Conservation (phyloP, 2,888 invertebrate genomes). For the Harpalus rufipes region DNA sequence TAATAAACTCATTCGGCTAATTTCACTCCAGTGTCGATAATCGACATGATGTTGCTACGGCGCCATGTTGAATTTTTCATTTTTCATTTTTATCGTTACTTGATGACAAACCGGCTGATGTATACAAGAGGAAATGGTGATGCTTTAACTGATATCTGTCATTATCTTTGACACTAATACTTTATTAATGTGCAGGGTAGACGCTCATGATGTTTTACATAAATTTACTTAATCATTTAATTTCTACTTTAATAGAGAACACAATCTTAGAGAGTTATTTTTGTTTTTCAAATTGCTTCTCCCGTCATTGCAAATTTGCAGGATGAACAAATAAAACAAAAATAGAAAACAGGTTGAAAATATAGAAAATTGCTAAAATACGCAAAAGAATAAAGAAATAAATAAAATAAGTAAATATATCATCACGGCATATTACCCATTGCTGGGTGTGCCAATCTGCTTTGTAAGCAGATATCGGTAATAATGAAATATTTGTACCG, state of each 20-base stretch:
- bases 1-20: slow-evolving; percentile 58
- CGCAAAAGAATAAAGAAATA: too few species aligned
- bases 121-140: slow-evolving; percentile 12
- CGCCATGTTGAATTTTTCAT: slow-evolving; percentile 19
- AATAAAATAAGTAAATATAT: too few species aligned
- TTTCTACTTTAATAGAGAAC: neutral
- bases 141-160: slow-evolving; percentile 32
- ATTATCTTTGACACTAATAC: slow-evolving; percentile 41
- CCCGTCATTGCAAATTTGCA: neutral
- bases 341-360: neutral
- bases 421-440: too few species aligned
- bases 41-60: neutral
- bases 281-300: neutral
- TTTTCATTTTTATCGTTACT: slow-evolving; percentile 13
- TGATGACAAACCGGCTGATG: slow-evolving; percentile 57
- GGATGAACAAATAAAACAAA: neutral
- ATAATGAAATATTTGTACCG: too few species aligned
- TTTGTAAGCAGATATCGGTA: too few species aligned
- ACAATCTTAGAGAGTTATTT: neutral
- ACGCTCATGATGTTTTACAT: slow-evolving; percentile 25
- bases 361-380: too few species aligned
- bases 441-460: too few species aligned
- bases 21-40: slow-evolving; percentile 49
- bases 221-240: slow-evolving; percentile 41
- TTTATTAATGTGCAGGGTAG: slow-evolving; percentile 33